A percentile compares a stretch with the other conserved stretches of the same genome.
Conservation (phyloP, 2,113 vertebrate species). For the Excalfactoria chinensis region DNA sequence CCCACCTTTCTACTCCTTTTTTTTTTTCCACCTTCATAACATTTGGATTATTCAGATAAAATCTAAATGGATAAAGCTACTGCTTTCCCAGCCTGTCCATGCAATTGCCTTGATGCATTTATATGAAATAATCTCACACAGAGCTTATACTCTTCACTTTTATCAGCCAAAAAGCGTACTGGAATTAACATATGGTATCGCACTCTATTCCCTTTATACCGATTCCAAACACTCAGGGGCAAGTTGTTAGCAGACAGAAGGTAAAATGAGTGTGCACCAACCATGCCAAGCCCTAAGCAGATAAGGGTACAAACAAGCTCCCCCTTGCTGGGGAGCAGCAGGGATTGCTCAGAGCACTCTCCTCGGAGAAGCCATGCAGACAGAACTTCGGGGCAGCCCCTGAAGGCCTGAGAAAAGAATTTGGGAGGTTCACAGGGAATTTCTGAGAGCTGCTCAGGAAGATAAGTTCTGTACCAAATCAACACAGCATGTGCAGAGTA, state of each 20-base stretch:
- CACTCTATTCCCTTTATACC: conserved; percentile 3
- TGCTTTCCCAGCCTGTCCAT: neutral
- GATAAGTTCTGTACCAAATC: neutral
- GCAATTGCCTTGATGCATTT: conserved; percentile 1
- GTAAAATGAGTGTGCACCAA: neutral
- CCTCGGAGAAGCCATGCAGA: neutral
- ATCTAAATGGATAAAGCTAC: neutral
- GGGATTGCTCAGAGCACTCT: neutral
- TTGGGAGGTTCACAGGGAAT: neutral
- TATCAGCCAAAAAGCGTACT: conserved; percentile 37
- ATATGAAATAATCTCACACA: conserved; percentile 16
- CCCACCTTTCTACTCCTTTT: neutral
- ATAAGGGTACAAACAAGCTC: neutral
- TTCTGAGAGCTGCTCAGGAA: neutral
- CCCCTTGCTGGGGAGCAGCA: neutral
- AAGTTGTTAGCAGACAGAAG: neutral
- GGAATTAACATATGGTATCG: conserved; percentile 49
- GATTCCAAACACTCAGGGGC: conserved; percentile 37
- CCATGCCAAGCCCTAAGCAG: neutral
- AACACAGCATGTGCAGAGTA: neutral
- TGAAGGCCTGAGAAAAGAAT: neutral
- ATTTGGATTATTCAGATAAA: conserved; percentile 28
- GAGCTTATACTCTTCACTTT: conserved; percentile 40
- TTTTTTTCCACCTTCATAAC: neutral
- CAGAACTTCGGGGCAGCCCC: neutral